phyloP scores from a whole-genome alignment of 2,797 vertebrate genomes.

The Natrix natrix region DNA sequence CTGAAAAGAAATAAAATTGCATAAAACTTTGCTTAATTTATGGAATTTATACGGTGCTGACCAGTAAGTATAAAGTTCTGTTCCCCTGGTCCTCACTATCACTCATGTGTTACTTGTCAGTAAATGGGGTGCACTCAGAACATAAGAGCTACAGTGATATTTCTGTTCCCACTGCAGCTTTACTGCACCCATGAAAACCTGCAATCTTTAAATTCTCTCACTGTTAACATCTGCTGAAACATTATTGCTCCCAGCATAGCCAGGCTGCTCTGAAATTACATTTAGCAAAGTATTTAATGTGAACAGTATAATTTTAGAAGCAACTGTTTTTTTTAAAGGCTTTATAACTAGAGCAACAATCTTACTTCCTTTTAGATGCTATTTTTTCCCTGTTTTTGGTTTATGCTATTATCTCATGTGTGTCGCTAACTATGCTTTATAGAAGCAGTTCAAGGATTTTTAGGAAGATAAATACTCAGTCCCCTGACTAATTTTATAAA shows the following conservation, averaged over 20 bases:
- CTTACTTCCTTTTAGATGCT: constrained; percentile 43
- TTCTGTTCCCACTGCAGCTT: constrained; percentile 89
- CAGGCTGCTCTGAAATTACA: constrained; percentile 79
- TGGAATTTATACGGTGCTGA: constrained; percentile 81
- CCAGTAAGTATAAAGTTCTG: constrained; percentile 79
- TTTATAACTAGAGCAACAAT: constrained; percentile 48
- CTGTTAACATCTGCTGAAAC: constrained; percentile 98
- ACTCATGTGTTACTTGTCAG: constrained; percentile 81
- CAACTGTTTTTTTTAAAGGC: constrained; percentile 69
- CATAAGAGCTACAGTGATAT: constrained; percentile 80
- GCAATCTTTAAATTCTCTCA: constrained; percentile 95
- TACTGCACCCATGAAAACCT: constrained; percentile 88
- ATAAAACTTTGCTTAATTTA: constrained; percentile 82
- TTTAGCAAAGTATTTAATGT: constrained; percentile 82
- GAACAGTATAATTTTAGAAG: constrained; percentile 76
- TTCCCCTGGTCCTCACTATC: constrained; percentile 77
- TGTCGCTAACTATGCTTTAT: constrained; percentile 5
- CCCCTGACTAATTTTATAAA: constrained; percentile 37
- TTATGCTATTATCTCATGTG: constrained; percentile 17
- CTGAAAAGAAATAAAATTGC: constrained; percentile 74
- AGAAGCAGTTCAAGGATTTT: neutral
- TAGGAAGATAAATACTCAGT: neutral
- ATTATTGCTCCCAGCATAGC: constrained; percentile 92
- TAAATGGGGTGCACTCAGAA: constrained; percentile 77
- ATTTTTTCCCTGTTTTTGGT: constrained; percentile 31